These are phyloP conservation scores for Himantopus leucocephalus DNA, from an alignment of 2,113 vertebrate species.

Conservation along the genomic window DNA sequence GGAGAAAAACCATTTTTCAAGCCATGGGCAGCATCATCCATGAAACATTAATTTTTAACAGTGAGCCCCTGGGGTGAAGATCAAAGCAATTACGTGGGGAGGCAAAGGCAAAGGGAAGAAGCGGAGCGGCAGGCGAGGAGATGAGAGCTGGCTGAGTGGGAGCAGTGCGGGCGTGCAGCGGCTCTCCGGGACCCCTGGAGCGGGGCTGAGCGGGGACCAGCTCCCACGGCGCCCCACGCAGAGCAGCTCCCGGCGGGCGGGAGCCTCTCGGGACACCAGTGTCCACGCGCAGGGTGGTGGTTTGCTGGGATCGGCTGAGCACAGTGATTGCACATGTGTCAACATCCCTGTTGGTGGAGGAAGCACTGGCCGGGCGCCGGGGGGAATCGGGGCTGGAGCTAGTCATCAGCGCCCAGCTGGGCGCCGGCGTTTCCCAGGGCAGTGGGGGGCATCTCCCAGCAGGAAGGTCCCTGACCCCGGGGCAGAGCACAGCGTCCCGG, in stretches of 20 bases:
- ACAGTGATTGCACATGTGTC: neutral
- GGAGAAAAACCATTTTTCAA: neutral
- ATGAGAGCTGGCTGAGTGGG: neutral
- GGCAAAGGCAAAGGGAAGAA: neutral
- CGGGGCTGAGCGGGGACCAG: fast-evolving
- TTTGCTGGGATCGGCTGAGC: neutral
- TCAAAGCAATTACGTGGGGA: neutral
- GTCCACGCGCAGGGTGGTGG: fast-evolving
- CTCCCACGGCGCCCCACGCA: fast-evolving
- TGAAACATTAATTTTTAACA: slow-evolving; percentile 29
- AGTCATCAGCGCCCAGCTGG: too few species aligned
- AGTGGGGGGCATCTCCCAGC: neutral
- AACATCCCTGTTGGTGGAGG: neutral
- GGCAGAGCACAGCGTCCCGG: fast-evolving
- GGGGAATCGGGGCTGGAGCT: neutral
- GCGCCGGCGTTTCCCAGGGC: neutral
- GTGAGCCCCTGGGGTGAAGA: slow-evolving; percentile 6
- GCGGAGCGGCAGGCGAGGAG: neutral
- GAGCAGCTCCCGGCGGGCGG: neutral
- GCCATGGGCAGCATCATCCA: neutral
- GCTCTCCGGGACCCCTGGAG: neutral
- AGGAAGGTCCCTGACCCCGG: neutral
- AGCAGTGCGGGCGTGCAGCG: fast-evolving
- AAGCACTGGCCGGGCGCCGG: fast-evolving
- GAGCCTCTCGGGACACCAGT: fast-evolving